Conservation (phyloP, 2,888 invertebrate genomes). For the Nymphalis polychloros region DNA sequence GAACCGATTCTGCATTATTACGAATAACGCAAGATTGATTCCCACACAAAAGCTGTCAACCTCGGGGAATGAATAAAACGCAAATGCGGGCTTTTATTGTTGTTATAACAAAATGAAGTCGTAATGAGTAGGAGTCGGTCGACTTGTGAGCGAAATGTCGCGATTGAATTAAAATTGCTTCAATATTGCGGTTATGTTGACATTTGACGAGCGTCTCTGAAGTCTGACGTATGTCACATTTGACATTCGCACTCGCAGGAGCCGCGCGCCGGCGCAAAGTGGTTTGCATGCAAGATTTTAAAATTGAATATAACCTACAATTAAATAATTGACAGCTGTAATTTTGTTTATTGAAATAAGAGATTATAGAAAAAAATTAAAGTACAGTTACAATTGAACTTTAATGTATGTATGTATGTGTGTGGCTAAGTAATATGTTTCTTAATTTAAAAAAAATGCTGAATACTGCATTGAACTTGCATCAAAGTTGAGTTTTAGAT, state of each 20-base stretch:
- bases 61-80: slow-evolving; percentile 63
- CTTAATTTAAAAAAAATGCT: too few species aligned
- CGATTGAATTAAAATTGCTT: slow-evolving; percentile 77
- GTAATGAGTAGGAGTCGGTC: slow-evolving; percentile 71
- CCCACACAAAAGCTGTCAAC: slow-evolving; percentile 73
- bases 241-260: slow-evolving; percentile 38
- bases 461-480: too few species aligned
- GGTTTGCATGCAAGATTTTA: slow-evolving; percentile 16
- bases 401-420: too few species aligned
- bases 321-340: slow-evolving; percentile 3
- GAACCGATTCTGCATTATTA: slow-evolving; percentile 76
- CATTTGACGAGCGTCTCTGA: slow-evolving; percentile 78
- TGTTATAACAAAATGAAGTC: slow-evolving; percentile 79
- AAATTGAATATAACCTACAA: slow-evolving; percentile 2
- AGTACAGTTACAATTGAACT: not conserved
- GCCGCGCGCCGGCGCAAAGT: slow-evolving; percentile 39
- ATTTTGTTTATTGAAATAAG: slow-evolving; percentile 7
- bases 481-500: not conserved
- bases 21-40: slow-evolving; percentile 73
- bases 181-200: slow-evolving; percentile 69
- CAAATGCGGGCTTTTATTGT: slow-evolving; percentile 61
- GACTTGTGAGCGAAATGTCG: slow-evolving; percentile 55
- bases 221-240: slow-evolving; percentile 55
- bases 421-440: too few species aligned
- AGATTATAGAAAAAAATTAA: not conserved